Conservation (phyloP, 1,140 invertebrate species). For the Cherax quadricarinatus region DNA sequence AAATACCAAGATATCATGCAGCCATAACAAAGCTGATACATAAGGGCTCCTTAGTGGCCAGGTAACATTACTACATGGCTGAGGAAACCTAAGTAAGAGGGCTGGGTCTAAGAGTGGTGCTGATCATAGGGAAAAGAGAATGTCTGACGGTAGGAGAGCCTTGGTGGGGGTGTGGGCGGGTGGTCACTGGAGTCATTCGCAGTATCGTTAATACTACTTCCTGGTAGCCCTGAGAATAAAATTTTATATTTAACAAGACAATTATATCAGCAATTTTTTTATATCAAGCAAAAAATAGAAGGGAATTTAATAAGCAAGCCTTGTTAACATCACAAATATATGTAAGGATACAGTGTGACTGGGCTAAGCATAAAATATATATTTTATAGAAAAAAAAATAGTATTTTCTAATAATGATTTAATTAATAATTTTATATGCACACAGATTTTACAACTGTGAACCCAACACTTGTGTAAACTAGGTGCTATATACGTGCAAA, state of each 20-base stretch:
- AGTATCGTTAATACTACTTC: slow-evolving; percentile 33
- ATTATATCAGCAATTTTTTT: not conserved
- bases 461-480: too few species aligned
- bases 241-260: too few species aligned
- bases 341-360: too few species aligned
- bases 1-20: slow-evolving; percentile 31
- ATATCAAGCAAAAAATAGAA: too few species aligned
- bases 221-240: slow-evolving; percentile 20
- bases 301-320: too few species aligned
- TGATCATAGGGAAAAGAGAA: slow-evolving; percentile 67
- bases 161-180: slow-evolving; percentile 65
- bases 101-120: slow-evolving; percentile 59
- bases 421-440: too few species aligned
- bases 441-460: too few species aligned
- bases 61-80: slow-evolving; percentile 31
- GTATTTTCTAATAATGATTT: too few species aligned
- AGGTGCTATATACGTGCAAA: too few species aligned
- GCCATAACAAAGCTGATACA: slow-evolving; percentile 46
- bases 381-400: too few species aligned
- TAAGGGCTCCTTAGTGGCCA: slow-evolving; percentile 42
- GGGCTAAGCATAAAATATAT: too few species aligned
- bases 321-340: too few species aligned
- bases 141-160: slow-evolving; percentile 55
- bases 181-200: slow-evolving; percentile 38
- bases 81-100: slow-evolving; percentile 20